phyloP scores from a whole-genome alignment of 2,797 vertebrate species.

The Buceros bicornis region DNA sequence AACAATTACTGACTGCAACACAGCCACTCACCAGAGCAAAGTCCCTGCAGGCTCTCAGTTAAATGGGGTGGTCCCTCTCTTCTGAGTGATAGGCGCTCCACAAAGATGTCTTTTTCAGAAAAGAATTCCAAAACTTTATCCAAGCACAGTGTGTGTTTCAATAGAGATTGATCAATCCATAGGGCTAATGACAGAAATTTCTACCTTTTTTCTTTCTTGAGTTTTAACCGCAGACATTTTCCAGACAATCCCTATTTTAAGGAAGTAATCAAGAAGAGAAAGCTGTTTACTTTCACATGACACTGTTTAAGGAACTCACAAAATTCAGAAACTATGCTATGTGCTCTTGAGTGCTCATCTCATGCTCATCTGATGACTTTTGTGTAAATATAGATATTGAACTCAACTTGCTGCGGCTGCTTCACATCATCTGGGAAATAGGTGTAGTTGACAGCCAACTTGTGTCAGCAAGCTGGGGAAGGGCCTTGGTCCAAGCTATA shows the following conservation, averaged over 20 bases:
- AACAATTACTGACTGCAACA: too few species aligned
- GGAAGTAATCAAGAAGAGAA: neutral
- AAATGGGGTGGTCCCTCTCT: neutral
- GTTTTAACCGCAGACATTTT: neutral
- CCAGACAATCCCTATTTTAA: neutral
- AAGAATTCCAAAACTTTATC: neutral
- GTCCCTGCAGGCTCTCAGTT: neutral
- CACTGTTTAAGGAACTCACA: neutral
- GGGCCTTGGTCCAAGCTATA: slow-evolving; percentile 22
- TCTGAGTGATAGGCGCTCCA: neutral
- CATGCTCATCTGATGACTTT: neutral
- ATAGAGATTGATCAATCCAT: neutral
- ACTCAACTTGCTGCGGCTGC: neutral
- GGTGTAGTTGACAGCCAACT: neutral
- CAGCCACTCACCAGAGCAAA: neutral
- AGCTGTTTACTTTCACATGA: neutral
- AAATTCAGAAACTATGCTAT: neutral
- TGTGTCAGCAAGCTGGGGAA: slow-evolving; percentile 34
- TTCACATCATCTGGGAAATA: neutral
- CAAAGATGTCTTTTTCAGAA: neutral
- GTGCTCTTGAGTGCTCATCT: neutral
- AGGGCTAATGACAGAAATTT: neutral
- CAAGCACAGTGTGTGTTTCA: neutral
- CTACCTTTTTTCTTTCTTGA: neutral
- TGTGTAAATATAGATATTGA: neutral